Evolutionary conservation across 2,797 vertebrate genomes (phyloP).

Genomic region (Toxotes lorentzi): DNA sequence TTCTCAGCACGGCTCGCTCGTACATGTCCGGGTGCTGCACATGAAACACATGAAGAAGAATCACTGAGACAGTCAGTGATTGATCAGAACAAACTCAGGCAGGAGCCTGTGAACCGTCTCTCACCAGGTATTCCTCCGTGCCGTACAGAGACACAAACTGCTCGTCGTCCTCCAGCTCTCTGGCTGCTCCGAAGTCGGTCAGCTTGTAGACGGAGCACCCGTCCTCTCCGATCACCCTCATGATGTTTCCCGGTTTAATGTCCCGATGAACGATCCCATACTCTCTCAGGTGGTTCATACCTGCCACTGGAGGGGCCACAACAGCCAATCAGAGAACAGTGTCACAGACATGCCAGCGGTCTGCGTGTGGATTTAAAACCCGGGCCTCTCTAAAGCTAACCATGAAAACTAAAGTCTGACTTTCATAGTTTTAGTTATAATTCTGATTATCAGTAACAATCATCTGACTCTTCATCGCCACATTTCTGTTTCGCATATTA

Average conservation of each 20-base stretch:
- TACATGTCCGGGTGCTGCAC: conserved; percentile 98
- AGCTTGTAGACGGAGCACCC: conserved; percentile 97
- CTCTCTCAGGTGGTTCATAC: conserved; percentile 98
- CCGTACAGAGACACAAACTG: conserved; percentile 98
- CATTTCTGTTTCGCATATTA: too few species aligned
- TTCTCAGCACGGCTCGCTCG: conserved; percentile 94
- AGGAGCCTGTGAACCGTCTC: not conserved
- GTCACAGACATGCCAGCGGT: too few species aligned
- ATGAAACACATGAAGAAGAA: not conserved
- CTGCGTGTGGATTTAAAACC: too few species aligned
- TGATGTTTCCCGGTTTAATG: conserved; percentile 98
- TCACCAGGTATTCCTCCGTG: conserved; percentile 90
- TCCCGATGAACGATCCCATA: conserved; percentile 98
- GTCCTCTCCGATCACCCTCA: conserved; percentile 97
- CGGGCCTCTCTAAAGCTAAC: too few species aligned
- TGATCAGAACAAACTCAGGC: too few species aligned
- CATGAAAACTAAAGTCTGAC: too few species aligned
- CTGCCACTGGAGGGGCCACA: conserved; percentile 87
- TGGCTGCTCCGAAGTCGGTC: conserved; percentile 96
- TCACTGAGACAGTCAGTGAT: too few species aligned
- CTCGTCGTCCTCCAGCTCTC: conserved; percentile 97
- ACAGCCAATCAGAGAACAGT: conserved; percentile 28
- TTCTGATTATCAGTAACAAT: too few species aligned
- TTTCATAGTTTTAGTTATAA: too few species aligned
- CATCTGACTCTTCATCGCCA: too few species aligned